Evolutionary conservation across 64 coral and sea anemone species (phyloP).

Genomic region (Dendrophyllia cribrosa): DNA sequence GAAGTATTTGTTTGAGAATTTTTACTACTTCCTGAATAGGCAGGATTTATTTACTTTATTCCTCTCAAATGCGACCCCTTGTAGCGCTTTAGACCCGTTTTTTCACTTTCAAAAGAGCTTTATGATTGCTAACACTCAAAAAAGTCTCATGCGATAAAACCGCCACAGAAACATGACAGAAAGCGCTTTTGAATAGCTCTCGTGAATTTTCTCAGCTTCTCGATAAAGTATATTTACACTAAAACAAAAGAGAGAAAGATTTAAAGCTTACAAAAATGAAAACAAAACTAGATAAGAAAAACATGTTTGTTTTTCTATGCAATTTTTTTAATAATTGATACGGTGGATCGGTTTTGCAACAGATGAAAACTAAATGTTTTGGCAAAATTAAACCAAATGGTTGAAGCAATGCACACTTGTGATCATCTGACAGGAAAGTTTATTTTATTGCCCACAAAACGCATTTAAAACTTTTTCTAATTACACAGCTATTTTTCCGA

Average conservation of each 20-base stretch:
- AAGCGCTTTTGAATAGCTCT: no score
- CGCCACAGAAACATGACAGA: no score
- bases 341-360: no score
- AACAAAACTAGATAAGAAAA: neutral
- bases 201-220: neutral
- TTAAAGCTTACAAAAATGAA: neutral
- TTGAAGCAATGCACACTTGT: neutral
- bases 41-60: neutral
- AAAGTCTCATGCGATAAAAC: neutral
- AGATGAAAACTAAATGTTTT: neutral
- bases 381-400: neutral
- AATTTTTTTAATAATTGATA: neutral
- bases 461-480: neutral
- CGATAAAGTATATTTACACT: neutral
- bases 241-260: neutral
- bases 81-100: neutral
- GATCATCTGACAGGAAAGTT: neutral
- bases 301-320: neutral
- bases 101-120: neutral
- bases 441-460: neutral
- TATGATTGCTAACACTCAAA: neutral
- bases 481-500: neutral
- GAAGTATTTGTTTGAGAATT: neutral
- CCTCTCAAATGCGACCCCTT: conserved; percentile 1
- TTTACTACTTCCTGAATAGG: neutral